phyloP scores from a whole-genome alignment of 2,797 vertebrate genomes.

The Trachops cirrhosus region DNA sequence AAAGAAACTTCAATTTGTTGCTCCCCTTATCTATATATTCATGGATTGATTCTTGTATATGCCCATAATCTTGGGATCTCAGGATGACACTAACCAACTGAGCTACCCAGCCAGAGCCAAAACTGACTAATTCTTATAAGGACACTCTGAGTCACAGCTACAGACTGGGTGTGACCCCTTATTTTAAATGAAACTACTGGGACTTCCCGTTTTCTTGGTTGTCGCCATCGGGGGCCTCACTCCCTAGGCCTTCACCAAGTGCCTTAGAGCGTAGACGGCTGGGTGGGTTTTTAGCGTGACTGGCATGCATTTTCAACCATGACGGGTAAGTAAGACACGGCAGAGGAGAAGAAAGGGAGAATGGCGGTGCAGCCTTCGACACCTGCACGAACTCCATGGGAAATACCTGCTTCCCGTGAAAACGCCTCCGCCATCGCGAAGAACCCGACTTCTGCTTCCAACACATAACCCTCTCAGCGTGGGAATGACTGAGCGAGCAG shows the following conservation, averaged over 20 bases:
- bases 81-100: too few species aligned
- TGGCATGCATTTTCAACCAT: background rate
- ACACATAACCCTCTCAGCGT: background rate
- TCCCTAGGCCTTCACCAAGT: background rate
- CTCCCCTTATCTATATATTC: too few species aligned
- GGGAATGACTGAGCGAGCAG: background rate
- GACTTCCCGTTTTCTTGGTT: background rate
- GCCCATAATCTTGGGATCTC: too few species aligned
- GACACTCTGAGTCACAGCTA: background rate
- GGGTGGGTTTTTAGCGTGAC: background rate
- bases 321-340: background rate
- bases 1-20: too few species aligned
- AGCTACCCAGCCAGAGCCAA: too few species aligned
- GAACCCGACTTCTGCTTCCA: background rate
- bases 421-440: background rate
- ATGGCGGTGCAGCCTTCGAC: background rate
- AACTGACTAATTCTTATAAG: background rate
- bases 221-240: background rate
- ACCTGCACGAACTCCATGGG: background rate
- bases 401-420: background rate
- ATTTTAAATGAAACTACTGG: background rate
- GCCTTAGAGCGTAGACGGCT: background rate
- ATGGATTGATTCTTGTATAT: too few species aligned
- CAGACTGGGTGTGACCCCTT: background rate
- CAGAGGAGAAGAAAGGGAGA: background rate